Evolutionary conservation across 2,797 vertebrate genomes (phyloP).

Genomic region (Salarias fasciatus): DNA sequence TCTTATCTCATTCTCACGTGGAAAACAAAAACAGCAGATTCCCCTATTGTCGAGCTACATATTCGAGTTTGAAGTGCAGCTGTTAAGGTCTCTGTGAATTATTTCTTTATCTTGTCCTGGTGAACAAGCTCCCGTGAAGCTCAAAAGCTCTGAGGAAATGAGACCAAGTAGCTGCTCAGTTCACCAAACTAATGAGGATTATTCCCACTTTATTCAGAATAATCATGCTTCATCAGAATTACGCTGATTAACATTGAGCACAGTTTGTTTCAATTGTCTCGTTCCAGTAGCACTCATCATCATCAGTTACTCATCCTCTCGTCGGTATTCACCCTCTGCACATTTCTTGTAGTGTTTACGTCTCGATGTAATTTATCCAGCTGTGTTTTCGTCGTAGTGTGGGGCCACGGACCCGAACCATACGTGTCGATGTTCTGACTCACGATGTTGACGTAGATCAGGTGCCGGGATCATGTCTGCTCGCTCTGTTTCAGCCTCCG

Average conservation of each 20-base stretch:
- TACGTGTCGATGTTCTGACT: slow-evolving; percentile 40
- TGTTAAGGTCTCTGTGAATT: slow-evolving; percentile 18
- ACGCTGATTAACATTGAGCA: slow-evolving; percentile 24
- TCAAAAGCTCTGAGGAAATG: slow-evolving; percentile 5
- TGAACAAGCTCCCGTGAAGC: slow-evolving; percentile 13
- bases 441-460: slow-evolving; percentile 48
- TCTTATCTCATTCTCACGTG: slow-evolving; percentile 4
- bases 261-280: slow-evolving; percentile 37
- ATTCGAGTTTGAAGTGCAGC: slow-evolving; percentile 28
- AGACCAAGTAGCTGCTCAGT: slow-evolving; percentile 34
- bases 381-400: slow-evolving; percentile 48
- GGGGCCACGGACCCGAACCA: slow-evolving; percentile 45
- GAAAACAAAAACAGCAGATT: slow-evolving; percentile 2
- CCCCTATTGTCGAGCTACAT: slow-evolving; percentile 1
- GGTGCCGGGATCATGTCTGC: slow-evolving; percentile 45
- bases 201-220: slow-evolving; percentile 18
- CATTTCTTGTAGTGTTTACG: slow-evolving; percentile 31
- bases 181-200: slow-evolving; percentile 20
- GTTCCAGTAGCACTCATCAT: slow-evolving; percentile 39
- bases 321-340: slow-evolving; percentile 33
- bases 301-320: slow-evolving; percentile 19
- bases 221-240: slow-evolving; percentile 18
- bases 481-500: slow-evolving; percentile 55
- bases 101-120: slow-evolving; percentile 7
- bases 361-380: slow-evolving; percentile 49